phyloP scores from a whole-genome alignment of 2,888 invertebrate genomes.

The Acleris sparsana region DNA sequence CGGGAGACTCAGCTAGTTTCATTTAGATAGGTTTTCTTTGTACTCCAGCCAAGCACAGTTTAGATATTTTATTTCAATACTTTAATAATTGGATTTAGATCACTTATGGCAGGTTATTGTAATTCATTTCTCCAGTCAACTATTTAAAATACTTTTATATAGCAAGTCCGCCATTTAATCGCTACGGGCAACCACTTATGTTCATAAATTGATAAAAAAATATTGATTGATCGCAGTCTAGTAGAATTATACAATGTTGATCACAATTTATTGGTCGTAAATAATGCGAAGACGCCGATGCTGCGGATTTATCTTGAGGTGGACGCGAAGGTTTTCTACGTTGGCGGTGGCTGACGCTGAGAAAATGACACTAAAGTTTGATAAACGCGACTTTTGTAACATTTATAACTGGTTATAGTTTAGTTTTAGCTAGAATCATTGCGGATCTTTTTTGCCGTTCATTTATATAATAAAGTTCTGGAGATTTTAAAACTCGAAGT shows the following conservation, averaged over 20 bases:
- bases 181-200: constrained; percentile 30
- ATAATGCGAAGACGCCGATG: constrained; percentile 43
- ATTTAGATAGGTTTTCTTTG: no score
- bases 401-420: no score
- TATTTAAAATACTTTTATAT: background rate
- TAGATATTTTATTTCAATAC: no score
- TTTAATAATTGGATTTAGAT: no score
- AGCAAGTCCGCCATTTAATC: constrained; percentile 7
- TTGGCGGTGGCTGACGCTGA: background rate
- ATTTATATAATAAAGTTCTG: no score
- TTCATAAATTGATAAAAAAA: constrained; percentile 25
- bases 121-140: background rate
- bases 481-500: no score
- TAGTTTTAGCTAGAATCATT: no score
- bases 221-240: constrained; percentile 31
- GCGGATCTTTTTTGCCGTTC: no score
- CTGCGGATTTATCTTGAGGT: constrained; percentile 45
- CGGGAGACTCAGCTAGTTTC: no score
- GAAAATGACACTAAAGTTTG: no score
- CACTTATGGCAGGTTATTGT: background rate
- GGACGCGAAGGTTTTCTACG: background rate
- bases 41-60: no score
- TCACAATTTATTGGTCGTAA: constrained; percentile 34
- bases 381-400: no score
- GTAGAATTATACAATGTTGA: constrained; percentile 33